Evolutionary conservation across 2,888 invertebrate species (phyloP), one percentile per base, ranked within the genome.

Genomic region (Lasius platythorax): DNA sequence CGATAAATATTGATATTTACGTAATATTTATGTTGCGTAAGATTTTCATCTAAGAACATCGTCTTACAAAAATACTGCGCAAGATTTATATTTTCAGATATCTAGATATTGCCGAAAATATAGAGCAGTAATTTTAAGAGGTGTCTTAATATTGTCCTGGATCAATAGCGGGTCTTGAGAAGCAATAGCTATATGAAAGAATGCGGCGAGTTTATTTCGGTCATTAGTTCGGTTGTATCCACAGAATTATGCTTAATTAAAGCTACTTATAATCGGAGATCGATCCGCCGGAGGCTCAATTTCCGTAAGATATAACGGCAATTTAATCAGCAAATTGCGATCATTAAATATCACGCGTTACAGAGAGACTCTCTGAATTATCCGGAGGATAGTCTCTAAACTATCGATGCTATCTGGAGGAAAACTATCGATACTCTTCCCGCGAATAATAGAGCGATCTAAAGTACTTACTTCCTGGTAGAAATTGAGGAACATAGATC

Each of bases 401-500:
- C n/a, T 18, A 4, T n/a, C 46, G 72, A 61, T 79, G 30, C 12
- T 61, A 58, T 82, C 75, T 50, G 30, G 2, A 15, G 50, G 43
- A 64, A 64, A 75, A 75, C 53, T 75, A 72, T 72, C n/a, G 84
- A 84, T 84, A 43, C 12, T 37, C 72, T 72, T 81, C 61, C 46
- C 18, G 67, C 12, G 83, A 78, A 78, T 78, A 67, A 76, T 66
- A 85, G 56, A 82, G 64, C 64, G 30, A 73, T 56, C 46, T 15
- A 23, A 18, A 43, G n/a, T 43, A 92, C 94, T 93, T 91, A 93
- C 94, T 94, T 87, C 93, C 94, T 63, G 94, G 91, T 56, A 94
- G 91, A 86, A 94, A 94, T 87, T 94, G 94, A 50, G 94, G 94
- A 74, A 92, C 91, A 84, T 92, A 94, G 82, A 94, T 92, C 53